Base-by-base conservation (phyloP, 2,113 vertebrate species). In the Gila orcuttii region DNA sequence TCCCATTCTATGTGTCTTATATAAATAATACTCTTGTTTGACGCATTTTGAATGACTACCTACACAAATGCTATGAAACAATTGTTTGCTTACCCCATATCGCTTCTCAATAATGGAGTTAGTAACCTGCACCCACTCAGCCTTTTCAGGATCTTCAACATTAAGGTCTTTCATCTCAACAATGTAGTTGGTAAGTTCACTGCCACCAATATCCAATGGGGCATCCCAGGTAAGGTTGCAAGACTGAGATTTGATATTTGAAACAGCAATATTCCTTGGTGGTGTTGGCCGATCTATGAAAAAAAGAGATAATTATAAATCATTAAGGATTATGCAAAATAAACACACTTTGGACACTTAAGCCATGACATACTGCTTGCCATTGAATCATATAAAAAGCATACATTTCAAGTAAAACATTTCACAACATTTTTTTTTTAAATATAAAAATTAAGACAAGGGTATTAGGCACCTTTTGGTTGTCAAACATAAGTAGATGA, bases 101-200 rank as follows among this genome's bases (percentile, higher is more conserved):
- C 94, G 95, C 89, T 88, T 98, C 36, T 99, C 98, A 69, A 99
- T 94, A 77, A 95, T 95, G 73, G 90, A 95, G 89, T 92, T 97
- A 88, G 94, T 97, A 87, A 99, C 95, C 92, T 95, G 95, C 87
- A 95, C 96, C 98, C 98, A 99, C 82, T 98, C 96, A 15, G 94
- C 92, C 77, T 97, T 97, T 83, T 93, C 93, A 3, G 86, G 88
- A 73, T 86, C 85, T 33, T 89, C 86, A 10, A 91, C 92, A 74
- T 85, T 86, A 31, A 80, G 12, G 39, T 98, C 95, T 68, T 94
- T 97, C 91, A 95, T 97, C 90, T 99, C 97, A 88, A 99, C 92
- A 82, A 99, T 93, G 86, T 99, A 99, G 92, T 99, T 99, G 13
- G 97, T 97, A 87, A 99, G 95, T 90, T 98, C 97, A 92, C 97